These are phyloP conservation scores for Muscicapa striata DNA, from an alignment of 2,797 vertebrate genomes.

Conservation along the genomic window DNA sequence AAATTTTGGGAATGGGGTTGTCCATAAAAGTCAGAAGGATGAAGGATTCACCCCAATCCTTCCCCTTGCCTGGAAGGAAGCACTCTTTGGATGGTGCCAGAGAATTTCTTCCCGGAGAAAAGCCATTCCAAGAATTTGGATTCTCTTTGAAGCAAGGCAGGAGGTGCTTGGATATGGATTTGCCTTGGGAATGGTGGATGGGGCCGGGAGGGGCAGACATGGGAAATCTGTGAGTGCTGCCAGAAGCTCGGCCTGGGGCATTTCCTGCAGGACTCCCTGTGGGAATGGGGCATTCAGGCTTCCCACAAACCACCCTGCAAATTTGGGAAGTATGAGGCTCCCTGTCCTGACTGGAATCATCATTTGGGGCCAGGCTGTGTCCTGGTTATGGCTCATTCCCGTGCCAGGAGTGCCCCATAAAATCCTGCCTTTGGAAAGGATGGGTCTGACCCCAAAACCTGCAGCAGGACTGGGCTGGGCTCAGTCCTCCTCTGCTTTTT, in stretches of 20 bases:
- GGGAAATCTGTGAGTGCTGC: neutral
- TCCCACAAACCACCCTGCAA: neutral
- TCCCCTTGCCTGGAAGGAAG: neutral
- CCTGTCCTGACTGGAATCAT: rapidly evolving
- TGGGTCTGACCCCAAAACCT: neutral
- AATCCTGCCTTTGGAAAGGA: neutral
- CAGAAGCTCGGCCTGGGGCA: neutral
- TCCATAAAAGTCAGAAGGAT: neutral
- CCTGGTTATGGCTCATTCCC: rapidly evolving
- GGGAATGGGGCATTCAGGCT: neutral
- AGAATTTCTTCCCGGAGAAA: neutral
- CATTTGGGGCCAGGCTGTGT: rapidly evolving
- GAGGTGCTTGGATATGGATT: neutral
- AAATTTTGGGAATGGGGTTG: neutral
- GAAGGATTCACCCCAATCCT: neutral
- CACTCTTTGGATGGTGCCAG: neutral
- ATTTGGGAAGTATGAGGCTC: rapidly evolving
- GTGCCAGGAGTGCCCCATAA: rapidly evolving
- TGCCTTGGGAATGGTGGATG: neutral
- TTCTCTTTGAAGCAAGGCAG: neutral
- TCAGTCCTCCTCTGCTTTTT: neutral
- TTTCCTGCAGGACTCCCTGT: neutral
- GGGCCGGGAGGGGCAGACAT: neutral
- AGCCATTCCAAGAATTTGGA: neutral
- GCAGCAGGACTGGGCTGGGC: neutral